Evolutionary conservation across 1,140 invertebrate genomes (phyloP).

Genomic region (Hesperophylax magnus): DNA sequence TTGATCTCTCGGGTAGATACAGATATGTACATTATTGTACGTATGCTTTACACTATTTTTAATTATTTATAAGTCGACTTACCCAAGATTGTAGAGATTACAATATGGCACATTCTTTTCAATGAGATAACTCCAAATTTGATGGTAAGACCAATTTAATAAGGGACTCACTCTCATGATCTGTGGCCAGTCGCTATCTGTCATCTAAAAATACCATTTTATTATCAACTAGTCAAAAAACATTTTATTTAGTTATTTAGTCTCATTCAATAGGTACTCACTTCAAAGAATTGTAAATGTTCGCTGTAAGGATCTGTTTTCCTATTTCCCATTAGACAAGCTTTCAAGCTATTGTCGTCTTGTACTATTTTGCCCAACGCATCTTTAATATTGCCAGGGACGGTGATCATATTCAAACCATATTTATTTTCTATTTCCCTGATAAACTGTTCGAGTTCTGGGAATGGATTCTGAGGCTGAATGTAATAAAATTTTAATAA

Average conservation of each 20-base stretch:
- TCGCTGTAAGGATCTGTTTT: slow-evolving; percentile 86
- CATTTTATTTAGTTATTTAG: not conserved
- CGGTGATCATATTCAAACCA: slow-evolving; percentile 79
- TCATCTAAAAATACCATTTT: slow-evolving; percentile 74
- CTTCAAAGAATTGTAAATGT: slow-evolving; percentile 78
- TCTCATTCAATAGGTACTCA: slow-evolving; percentile 61
- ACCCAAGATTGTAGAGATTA: slow-evolving; percentile 88
- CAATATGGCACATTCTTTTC: slow-evolving; percentile 88
- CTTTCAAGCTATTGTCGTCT: slow-evolving; percentile 80
- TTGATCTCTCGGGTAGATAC: no score
- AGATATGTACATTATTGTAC: no score
- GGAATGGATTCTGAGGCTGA: slow-evolving; percentile 82
- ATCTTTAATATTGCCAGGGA: slow-evolving; percentile 80
- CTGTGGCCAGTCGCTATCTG: slow-evolving; percentile 90
- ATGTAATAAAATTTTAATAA: slow-evolving; percentile 82
- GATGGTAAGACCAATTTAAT: slow-evolving; percentile 89
- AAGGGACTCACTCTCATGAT: slow-evolving; percentile 91
- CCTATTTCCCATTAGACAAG: slow-evolving; percentile 90
- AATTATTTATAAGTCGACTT: slow-evolving; percentile 56
- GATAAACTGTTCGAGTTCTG: slow-evolving; percentile 90
- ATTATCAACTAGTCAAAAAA: not conserved
- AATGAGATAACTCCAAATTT: slow-evolving; percentile 92
- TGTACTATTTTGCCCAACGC: slow-evolving; percentile 76
- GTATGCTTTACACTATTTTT: no score
- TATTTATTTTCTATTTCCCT: slow-evolving; percentile 80